Percentiles rank a stretch among this genome's conserved stretches.
These are phyloP conservation scores for Eupithecia pulchellata DNA, from an alignment of 2,888 invertebrate genomes.

Conservation along the genomic window DNA sequence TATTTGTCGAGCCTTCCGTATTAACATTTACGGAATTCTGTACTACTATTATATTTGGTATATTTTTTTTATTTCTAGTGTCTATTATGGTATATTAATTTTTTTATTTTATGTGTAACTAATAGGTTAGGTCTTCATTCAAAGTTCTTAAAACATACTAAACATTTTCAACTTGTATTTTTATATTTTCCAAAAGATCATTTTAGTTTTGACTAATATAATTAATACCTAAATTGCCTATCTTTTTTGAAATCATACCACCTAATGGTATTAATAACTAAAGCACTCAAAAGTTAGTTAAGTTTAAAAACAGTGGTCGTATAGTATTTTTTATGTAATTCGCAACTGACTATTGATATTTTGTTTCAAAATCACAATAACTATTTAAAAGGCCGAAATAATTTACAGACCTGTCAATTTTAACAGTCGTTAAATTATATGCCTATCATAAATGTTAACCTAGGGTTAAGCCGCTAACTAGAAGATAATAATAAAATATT, in stretches of 20 bases:
- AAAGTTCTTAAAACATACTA: not conserved
- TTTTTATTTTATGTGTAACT: not conserved
- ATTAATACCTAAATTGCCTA: too few relatives aligned
- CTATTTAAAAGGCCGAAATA: not conserved
- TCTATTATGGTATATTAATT: too few relatives aligned
- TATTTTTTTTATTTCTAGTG: too few relatives aligned
- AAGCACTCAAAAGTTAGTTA: not conserved
- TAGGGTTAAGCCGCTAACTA: not conserved
- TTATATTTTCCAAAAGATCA: too few relatives aligned
- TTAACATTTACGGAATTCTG: not conserved
- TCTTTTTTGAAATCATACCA: too few relatives aligned
- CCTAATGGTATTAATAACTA: too few relatives aligned
- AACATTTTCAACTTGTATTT: not conserved
- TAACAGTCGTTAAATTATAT: not conserved
- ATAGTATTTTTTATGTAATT: not conserved
- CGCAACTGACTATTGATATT: not conserved
- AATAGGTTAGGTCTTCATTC: slow-evolving; percentile 32
- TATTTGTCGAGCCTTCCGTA: slow-evolving; percentile 6
- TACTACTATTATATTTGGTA: slow-evolving; percentile 17
- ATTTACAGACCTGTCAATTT: not conserved
- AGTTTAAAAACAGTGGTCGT: not conserved
- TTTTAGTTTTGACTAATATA: too few relatives aligned
- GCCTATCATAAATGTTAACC: slow-evolving; percentile 3
- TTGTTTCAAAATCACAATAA: not conserved
- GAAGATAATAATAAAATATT: not conserved